Evolutionary conservation across 2,113 vertebrate genomes (phyloP).

Genomic region (Salvelinus namaycush): DNA sequence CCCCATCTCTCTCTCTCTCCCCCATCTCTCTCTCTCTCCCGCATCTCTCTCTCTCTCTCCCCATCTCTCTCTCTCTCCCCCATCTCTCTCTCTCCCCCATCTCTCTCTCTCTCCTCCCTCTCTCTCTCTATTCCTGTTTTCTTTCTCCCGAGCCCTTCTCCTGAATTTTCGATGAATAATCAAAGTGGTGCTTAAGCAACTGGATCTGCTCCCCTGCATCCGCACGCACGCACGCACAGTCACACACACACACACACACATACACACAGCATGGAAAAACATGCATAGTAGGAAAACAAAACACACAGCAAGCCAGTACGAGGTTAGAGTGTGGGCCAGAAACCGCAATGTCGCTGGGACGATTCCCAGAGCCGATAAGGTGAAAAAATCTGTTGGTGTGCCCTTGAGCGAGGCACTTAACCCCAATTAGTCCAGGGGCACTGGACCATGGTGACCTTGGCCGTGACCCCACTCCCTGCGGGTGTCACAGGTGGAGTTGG

Average conservation of each 20-base stretch:
- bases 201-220: conserved; percentile 50
- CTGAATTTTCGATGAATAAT: conserved; percentile 69
- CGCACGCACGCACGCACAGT: conserved; percentile 21
- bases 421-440: no score
- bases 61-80: neutral
- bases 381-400: no score
- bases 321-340: no score
- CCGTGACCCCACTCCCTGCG: no score
- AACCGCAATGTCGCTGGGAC: no score
- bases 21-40: conserved; percentile 23
- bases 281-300: neutral
- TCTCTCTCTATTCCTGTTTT: conserved; percentile 36
- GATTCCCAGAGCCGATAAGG: no score
- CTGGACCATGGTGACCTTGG: no score
- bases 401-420: no score
- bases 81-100: conserved; percentile 2
- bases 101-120: conserved; percentile 22
- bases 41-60: conserved; percentile 10
- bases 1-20: conserved; percentile 1
- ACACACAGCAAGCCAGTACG: neutral
- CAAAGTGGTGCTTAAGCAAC: conserved; percentile 62
- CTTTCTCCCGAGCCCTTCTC: conserved; percentile 51
- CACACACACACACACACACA: conserved; percentile 7
- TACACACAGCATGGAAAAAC: conserved; percentile 16
- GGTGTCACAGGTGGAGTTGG: no score